These are phyloP conservation scores for Heliconius ethilla DNA, from an alignment of 2,888 invertebrate species.

Conservation along the genomic window DNA sequence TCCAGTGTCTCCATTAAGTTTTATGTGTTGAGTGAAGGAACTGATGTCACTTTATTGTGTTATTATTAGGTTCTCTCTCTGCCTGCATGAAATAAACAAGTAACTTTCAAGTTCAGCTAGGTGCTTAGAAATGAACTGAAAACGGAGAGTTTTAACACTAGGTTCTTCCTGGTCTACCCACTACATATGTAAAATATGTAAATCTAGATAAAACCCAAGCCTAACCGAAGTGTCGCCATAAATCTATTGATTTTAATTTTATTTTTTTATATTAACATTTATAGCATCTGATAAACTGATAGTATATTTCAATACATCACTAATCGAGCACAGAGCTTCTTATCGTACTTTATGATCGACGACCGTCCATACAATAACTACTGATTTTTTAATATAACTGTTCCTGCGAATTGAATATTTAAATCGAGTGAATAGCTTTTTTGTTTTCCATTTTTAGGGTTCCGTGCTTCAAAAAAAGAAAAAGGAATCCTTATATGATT, in stretches of 20 bases:
- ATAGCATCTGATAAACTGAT: slow-evolving; percentile 57
- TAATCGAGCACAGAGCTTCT: slow-evolving; percentile 69
- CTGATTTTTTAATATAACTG: slow-evolving; percentile 48
- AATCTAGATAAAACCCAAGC: background rate
- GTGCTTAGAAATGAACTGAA: no score
- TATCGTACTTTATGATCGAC: slow-evolving; percentile 76
- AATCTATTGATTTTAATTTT: slow-evolving; percentile 29
- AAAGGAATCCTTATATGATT: no score
- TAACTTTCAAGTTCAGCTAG: background rate
- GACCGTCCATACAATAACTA: slow-evolving; percentile 51
- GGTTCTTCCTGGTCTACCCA: no score
- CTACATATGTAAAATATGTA: background rate
- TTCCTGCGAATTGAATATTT: slow-evolving; percentile 48
- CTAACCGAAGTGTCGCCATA: background rate
- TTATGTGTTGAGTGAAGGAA: background rate
- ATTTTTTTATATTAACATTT: slow-evolving; percentile 56
- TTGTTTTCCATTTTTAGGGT: no score
- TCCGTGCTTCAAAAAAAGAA: no score
- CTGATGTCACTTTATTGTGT: background rate
- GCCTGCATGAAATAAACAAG: background rate
- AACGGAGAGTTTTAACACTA: no score
- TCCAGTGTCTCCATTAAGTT: no score
- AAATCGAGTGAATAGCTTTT: slow-evolving; percentile 25
- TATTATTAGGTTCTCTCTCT: background rate
- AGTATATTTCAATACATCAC: slow-evolving; percentile 72